A percentile compares a stretch with the other conserved stretches of the same genome.
Conservation (phyloP, 2,797 vertebrate genomes). For the Bovichtus diacanthus region DNA sequence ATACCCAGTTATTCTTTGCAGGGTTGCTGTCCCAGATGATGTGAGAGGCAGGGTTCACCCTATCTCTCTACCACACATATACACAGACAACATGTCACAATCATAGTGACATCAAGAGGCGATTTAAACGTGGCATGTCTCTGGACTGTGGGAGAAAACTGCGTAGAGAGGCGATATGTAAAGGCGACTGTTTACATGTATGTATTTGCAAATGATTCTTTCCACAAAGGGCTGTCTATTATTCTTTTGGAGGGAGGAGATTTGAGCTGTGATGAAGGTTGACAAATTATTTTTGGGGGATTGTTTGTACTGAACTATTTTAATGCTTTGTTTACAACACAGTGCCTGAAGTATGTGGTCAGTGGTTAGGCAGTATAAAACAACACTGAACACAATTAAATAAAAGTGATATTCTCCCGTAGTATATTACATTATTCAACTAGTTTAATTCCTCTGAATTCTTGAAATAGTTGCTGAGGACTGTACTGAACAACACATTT, state of each 20-base stretch:
- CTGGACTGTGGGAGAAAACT: constrained; percentile 1
- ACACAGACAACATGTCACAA: neutral
- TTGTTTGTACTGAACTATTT: constrained; percentile 37
- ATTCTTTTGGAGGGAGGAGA: neutral
- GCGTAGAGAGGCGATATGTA: neutral
- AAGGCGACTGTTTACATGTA: neutral
- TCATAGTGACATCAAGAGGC: neutral
- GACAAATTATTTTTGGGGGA: constrained; percentile 18
- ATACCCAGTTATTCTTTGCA: neutral
- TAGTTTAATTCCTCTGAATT: constrained; percentile 34
- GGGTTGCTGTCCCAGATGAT: neutral
- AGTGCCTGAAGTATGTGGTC: constrained; percentile 1
- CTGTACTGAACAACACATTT: constrained; percentile 34
- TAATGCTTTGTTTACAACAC: constrained; percentile 24
- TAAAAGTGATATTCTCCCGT: neutral
- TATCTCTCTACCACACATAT: neutral
- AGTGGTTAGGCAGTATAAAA: neutral
- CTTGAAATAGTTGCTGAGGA: constrained; percentile 39
- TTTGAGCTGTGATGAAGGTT: constrained; percentile 24
- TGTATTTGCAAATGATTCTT: constrained; percentile 19
- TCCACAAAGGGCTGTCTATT: constrained; percentile 20
- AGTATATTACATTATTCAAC: neutral
- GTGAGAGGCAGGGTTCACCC: neutral
- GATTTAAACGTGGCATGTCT: neutral
- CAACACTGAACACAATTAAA: neutral